phyloP scores from a whole-genome alignment of 2,113 vertebrate species.

The Hippotragus niger region DNA sequence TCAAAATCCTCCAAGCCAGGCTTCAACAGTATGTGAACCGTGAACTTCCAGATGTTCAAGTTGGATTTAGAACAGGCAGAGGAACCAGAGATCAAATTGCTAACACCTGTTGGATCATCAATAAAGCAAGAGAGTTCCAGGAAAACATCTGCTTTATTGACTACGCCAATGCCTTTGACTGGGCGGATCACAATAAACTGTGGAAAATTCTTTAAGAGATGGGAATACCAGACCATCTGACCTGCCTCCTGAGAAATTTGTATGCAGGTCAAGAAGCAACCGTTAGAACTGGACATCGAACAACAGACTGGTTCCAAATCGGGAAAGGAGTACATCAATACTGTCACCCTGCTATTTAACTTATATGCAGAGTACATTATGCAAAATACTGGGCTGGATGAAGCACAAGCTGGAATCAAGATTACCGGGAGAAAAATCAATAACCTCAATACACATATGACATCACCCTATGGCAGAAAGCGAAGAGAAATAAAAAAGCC shows the following conservation, averaged over 20 bases:
- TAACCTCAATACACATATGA: neutral
- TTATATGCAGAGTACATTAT: neutral
- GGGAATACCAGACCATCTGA: neutral
- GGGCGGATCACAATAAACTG: neutral
- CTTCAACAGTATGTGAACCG: rapidly evolving
- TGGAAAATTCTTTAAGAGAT: neutral
- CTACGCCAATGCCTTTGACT: neutral
- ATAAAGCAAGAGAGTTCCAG: neutral
- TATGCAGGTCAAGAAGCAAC: neutral
- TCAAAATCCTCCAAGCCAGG: neutral
- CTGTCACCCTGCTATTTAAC: neutral
- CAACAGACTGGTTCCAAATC: neutral
- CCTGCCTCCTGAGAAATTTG: neutral
- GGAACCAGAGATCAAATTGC: neutral
- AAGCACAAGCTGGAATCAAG: neutral
- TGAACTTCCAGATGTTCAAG: neutral
- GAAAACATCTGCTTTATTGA: neutral
- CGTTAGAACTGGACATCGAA: neutral
- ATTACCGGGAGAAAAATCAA: neutral
- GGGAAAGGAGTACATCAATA: neutral
- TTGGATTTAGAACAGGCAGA: neutral
- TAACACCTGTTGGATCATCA: neutral
- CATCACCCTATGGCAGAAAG: neutral
- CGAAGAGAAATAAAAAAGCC: neutral
- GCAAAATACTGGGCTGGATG: neutral